Base-by-base conservation (phyloP, 2,888 invertebrate genomes). In the Conchocele bisecta region DNA sequence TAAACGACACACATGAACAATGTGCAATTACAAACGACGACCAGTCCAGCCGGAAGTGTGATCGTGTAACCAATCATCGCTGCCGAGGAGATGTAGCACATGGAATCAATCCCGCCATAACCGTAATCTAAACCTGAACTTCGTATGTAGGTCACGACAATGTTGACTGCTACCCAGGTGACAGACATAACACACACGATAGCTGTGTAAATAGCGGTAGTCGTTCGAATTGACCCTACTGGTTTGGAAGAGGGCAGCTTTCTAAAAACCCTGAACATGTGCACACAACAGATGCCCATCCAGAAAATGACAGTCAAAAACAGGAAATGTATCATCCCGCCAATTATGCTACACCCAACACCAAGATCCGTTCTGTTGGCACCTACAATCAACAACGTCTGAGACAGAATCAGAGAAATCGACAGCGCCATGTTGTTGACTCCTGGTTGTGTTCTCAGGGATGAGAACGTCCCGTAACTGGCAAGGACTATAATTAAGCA, bases 381-480 rank as follows among this genome's bases (percentile, higher is more conserved):
- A 24, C 51, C 51, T 7, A 51, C n/a, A 3, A 51, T 17, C 2
- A 51, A n/a, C 6, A 31, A 15, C 13, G 22, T 17, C 4, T n/a
- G 22, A 51, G 51, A 31, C 20, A 31, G 13, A 9, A 51, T 17
- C 5, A 33, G 51, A 9, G 33, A 51, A 17, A 51, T 22, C 3
- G 31, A 31, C 33, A 51, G 13, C 15, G 2, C 17, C 51, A 33
- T 51, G 22, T 51, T 51, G 17, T 51, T 51, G 3, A 33, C 6
- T 29, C 51, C 51, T n/a, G 51, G 51, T n/a, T 51, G 51, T 33
- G 51, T 51, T n/a, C 51, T 51, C 2, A 51, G 33, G 17, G 17
- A 20, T 3, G 51, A 11, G 9, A 51, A 33, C 20, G 35, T 22
- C 4, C 51, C n/a, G 17, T 51, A 51, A 3, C 31, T 5, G 11